Evolutionary conservation across 2,888 invertebrate genomes (phyloP).

Genomic region (Drosophila prolongata): DNA sequence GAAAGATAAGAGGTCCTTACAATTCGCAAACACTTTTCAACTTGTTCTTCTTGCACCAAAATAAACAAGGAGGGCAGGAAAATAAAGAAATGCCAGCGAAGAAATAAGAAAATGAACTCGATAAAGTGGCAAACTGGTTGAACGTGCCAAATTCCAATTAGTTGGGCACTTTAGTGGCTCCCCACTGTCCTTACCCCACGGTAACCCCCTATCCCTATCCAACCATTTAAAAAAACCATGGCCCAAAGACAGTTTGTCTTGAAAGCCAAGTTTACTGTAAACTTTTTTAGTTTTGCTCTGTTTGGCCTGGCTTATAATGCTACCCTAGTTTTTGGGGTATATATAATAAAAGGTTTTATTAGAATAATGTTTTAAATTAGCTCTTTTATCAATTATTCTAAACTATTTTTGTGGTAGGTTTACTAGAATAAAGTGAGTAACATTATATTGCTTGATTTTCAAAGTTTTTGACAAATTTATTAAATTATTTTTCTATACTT

Average conservation of each 20-base stretch:
- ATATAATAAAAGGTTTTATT: not conserved
- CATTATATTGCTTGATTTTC: no score
- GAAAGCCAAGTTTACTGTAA: constrained; percentile 17
- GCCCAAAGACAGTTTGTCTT: constrained; percentile 10
- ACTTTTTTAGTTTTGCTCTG: constrained; percentile 1
- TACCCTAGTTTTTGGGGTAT: not conserved
- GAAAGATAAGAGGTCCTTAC: not conserved
- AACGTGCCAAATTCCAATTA: constrained; percentile 61
- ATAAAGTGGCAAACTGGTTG: constrained; percentile 48
- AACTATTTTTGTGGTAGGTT: no score
- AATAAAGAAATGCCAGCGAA: not conserved
- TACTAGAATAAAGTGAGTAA: no score
- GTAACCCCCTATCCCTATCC: not conserved
- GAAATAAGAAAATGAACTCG: constrained; percentile 13
- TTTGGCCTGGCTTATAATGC: not conserved
- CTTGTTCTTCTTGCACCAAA: constrained; percentile 1
- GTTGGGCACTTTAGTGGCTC: constrained; percentile 38
- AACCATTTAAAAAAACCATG: not conserved
- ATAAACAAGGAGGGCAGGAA: not conserved
- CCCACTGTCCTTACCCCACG: constrained; percentile 13
- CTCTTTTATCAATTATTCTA: no score
- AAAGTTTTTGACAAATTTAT: no score
- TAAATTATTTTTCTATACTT: no score
- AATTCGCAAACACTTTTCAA: constrained; percentile 1
- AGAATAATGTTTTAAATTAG: no score